Evolutionary conservation across 2,888 invertebrate genomes (phyloP), one percentile per base, ranked within the genome.

Genomic region (Apodemia zela): DNA sequence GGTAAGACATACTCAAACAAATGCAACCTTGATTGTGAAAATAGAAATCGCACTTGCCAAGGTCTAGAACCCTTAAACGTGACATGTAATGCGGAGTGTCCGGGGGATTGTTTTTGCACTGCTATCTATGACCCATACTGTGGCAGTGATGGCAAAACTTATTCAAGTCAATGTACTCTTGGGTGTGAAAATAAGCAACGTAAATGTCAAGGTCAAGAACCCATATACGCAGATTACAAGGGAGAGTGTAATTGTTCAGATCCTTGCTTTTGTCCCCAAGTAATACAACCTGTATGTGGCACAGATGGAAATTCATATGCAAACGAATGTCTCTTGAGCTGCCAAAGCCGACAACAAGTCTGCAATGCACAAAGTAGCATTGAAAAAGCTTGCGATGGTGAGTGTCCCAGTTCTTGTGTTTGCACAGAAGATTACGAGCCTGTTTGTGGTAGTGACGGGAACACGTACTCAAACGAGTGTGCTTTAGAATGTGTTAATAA

Each of bases 71-170:
- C 7, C 0, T 8, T 49, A 17, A 49, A 49, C 8, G 8, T 49
- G 0, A 49, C 18, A 3, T 18, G 49, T 49, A 49, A 49, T 6
- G 18, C 17, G 18, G 51, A 51, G 18, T 72, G 72, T 61, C 61
- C 51, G 35, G 25, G 25, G 10, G 18, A 60, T 17, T 68, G 67
- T 51, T 38, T 62, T 10, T 71, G 70, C 25, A 17, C 62, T 17
- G 17, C 42, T 11, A 60, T 63, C 2, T 69, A 67, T 38, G 7
- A 63, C 11, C 69, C 68, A 1, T 73, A 80, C 0, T 81, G 79
- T 49, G 81, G 79, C 5, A 71, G 70, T 4, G 73, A 78, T 21
- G 65, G 64, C 0, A 63, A 62, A 13, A 71, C 70, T 0, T 70
- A 71, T 62, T 21, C 61, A 0, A 67, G 60, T 58, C 45, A 38